Evolutionary conservation across 2,797 vertebrate genomes (phyloP).

Genomic region (Anabacerthia variegaticeps): DNA sequence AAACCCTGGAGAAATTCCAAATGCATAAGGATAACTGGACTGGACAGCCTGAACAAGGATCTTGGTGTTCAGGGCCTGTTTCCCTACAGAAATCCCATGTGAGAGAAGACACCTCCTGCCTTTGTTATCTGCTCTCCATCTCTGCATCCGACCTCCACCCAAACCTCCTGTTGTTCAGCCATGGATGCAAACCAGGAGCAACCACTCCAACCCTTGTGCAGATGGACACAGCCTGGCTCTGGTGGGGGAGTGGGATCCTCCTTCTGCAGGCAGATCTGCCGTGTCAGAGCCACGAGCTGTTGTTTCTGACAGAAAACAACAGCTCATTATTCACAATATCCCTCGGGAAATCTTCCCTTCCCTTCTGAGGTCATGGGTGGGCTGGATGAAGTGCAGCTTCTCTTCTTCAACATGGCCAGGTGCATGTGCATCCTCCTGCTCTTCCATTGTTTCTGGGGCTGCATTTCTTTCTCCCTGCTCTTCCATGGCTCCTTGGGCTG

Average conservation of each 20-base stretch:
- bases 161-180: not conserved
- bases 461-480: not conserved
- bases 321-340: not conserved
- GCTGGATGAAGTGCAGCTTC: not conserved
- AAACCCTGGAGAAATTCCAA: not conserved
- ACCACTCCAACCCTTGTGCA: not conserved
- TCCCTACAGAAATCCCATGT: not conserved
- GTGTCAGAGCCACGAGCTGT: not conserved
- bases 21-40: not conserved
- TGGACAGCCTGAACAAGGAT: not conserved
- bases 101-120: not conserved
- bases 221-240: not conserved
- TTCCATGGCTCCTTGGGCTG: not conserved
- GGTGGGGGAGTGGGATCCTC: not conserved
- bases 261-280: not conserved
- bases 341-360: not conserved
- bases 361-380: not conserved
- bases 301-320: not conserved
- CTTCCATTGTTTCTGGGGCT: not conserved
- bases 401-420: not conserved
- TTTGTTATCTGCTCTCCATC: not conserved
- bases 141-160: not conserved
- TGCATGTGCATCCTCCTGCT: fast-evolving
- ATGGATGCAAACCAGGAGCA: not conserved
- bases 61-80: not conserved